Base-by-base conservation (phyloP, 2,888 invertebrate genomes). In the Orthosia gracilis region DNA sequence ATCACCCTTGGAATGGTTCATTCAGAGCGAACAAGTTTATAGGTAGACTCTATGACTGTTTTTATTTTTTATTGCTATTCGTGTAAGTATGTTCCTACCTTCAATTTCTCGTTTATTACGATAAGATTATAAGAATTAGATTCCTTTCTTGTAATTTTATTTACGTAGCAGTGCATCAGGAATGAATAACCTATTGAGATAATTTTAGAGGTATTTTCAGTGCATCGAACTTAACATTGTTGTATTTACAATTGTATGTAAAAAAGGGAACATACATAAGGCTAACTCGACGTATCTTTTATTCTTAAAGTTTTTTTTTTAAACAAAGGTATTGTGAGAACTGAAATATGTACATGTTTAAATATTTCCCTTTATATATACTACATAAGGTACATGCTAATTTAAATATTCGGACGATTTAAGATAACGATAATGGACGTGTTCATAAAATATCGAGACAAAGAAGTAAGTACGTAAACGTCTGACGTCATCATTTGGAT, bases 1-100 rank as follows among this genome's bases (percentile, higher is more conserved):
- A 79, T 79, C 83, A 83, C 23, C 76, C 80, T 75, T 83, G 85
- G 73, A 45, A 55, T 45, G 72, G 54, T 82, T 83, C 59, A 85
- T 84, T 72, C 76, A 69, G 66, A 77, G 76, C 55, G 69, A 72
- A 85, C 84, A 73, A 82, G 75, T 76, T n/a, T 77, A 50, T 50
- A 45, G 49, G 61, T 55, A 17, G 40, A 45, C 3, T 61, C 17
- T 61, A 45, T 40, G 40, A 40, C 40, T 40, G 40, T 57, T 70
- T 63, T 49, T 57, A 26, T 55, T 64, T 71, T 68, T 83, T 83
- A 54, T 71, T 75, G 52, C 58, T 45, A 18, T 54, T 69, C 9
- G 13, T 52, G 55, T 54, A 21, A 55, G 55, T 23, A 26, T 12
- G 9, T 74, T 5, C 1, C 17, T 45, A 23, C 12, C 52, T 73